These are phyloP conservation scores for Aphelenchoides besseyi DNA, from an alignment of 1,140 invertebrate genomes.

Conservation along the genomic window DNA sequence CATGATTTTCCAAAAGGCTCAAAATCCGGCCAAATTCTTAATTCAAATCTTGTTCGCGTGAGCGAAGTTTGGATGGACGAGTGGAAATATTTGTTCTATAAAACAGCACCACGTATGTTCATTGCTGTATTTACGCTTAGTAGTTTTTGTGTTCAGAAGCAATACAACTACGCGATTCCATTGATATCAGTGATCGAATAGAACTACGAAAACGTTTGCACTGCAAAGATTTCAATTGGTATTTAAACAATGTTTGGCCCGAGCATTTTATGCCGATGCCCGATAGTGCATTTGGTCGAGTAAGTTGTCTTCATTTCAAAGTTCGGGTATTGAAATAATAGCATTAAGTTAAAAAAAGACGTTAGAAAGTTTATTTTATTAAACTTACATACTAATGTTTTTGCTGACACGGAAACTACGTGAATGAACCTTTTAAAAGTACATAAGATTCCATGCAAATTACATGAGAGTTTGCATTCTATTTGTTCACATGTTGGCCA, in stretches of 20 bases:
- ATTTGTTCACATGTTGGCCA: not conserved
- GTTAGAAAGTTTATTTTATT: constrained; percentile 6
- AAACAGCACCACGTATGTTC: constrained; percentile 86
- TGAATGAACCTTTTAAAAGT: not conserved
- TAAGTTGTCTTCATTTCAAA: constrained; percentile 61
- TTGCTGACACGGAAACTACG: too few species aligned
- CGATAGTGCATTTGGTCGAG: constrained; percentile 77
- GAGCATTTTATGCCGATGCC: constrained; percentile 84
- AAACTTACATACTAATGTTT: constrained; percentile 23
- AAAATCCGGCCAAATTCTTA: constrained; percentile 92
- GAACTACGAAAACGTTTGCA: constrained; percentile 74
- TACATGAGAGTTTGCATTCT: not conserved
- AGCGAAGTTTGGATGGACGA: constrained; percentile 91
- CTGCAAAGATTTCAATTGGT: constrained; percentile 94
- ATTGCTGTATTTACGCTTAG: not conserved
- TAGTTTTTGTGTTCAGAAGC: constrained; percentile 66
- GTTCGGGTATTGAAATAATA: constrained; percentile 5
- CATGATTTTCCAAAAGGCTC: constrained; percentile 96
- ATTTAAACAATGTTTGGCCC: constrained; percentile 88
- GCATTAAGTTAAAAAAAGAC: not conserved
- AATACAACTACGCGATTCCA: constrained; percentile 68
- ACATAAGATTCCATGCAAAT: not conserved
- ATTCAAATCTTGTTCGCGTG: constrained; percentile 92
- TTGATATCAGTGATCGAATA: constrained; percentile 70
- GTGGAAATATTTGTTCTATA: constrained; percentile 93